Conservation (phyloP, 2,113 vertebrate genomes). For the Megaceryle torquata region DNA sequence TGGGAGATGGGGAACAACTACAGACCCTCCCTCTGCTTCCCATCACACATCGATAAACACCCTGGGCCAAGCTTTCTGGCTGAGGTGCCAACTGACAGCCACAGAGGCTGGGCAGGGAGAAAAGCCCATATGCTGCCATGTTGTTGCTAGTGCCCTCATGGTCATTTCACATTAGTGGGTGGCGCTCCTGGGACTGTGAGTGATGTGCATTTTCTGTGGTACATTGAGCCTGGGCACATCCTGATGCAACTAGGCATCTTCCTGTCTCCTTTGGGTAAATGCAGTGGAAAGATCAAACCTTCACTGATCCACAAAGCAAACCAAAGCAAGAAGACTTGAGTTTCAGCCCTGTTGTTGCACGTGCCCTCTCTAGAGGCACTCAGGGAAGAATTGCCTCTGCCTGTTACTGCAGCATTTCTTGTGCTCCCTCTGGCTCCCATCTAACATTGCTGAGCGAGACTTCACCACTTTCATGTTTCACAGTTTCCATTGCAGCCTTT, state of each 20-base stretch:
- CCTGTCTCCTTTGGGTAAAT: not conserved
- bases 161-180: not conserved
- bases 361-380: not conserved
- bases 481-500: not conserved
- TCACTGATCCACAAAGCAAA: not conserved
- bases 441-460: not conserved
- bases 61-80: not conserved
- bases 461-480: not conserved
- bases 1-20: not conserved
- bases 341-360: not conserved
- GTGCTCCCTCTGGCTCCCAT: not conserved
- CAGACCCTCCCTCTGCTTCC: not conserved
- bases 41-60: not conserved
- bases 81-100: not conserved
- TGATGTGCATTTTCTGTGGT: not conserved
- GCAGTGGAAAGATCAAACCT: not conserved
- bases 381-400: fast-evolving
- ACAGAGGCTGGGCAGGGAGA: not conserved
- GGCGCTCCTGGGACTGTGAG: not conserved
- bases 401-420: not conserved
- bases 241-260: not conserved
- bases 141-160: not conserved
- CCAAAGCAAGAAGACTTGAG: not conserved
- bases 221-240: not conserved
- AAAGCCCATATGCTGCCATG: not conserved